These are phyloP conservation scores for Siniperca undulata DNA, from an alignment of 2,797 vertebrate genomes.

Conservation along the genomic window DNA sequence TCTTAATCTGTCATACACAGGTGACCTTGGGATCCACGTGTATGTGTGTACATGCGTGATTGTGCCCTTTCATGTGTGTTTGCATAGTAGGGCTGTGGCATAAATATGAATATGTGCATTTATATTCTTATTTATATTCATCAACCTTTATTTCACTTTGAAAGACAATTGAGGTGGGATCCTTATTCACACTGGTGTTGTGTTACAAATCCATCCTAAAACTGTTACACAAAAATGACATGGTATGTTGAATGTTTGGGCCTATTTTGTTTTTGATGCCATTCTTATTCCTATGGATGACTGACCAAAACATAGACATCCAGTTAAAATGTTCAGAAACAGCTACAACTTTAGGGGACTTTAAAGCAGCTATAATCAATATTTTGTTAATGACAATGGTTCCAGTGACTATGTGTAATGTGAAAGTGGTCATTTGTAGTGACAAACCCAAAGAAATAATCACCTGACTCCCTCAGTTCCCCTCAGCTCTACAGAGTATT, in stretches of 20 bases:
- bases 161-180: neutral
- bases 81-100: conserved; percentile 21
- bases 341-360: neutral
- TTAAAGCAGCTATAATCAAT: neutral
- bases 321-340: neutral
- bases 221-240: neutral
- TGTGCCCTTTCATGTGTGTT: conserved; percentile 44
- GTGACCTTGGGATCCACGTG: conserved; percentile 66
- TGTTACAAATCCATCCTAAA: neutral
- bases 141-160: neutral
- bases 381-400: neutral
- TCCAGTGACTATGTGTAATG: neutral
- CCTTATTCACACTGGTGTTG: neutral
- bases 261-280: neutral
- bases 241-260: neutral
- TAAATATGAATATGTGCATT: conserved; percentile 7
- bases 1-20: conserved; percentile 57
- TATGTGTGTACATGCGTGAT: conserved; percentile 32
- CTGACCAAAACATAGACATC: neutral
- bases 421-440: neutral
- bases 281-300: neutral
- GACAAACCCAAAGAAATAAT: neutral
- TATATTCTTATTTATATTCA: neutral
- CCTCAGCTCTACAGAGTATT: neutral
- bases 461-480: neutral